Percentiles rank a stretch among this genome's conserved stretches.
phyloP scores from a whole-genome alignment of 2,797 vertebrate genomes.

The Molossus molossus region DNA sequence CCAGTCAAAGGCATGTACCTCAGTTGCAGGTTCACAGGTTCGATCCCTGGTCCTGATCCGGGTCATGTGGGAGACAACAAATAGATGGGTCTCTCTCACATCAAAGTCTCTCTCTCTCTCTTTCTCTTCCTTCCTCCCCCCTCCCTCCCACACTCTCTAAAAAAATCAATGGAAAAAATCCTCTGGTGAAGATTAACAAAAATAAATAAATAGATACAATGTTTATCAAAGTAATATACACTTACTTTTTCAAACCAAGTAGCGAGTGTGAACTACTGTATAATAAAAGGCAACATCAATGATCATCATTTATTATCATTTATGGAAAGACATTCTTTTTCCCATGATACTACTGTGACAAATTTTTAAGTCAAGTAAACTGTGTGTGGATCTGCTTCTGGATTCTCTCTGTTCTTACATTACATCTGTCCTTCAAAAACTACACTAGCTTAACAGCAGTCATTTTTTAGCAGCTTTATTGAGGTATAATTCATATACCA shows the following conservation, averaged over 20 bases:
- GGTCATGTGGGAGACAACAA: too few relatives aligned
- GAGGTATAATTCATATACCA: not conserved
- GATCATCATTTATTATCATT: not conserved
- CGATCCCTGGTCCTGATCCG: too few relatives aligned
- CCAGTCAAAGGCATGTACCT: too few relatives aligned
- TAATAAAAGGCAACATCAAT: not conserved
- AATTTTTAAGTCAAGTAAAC: not conserved
- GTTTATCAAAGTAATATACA: not conserved
- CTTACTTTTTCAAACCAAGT: conserved; percentile 23
- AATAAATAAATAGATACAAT: not conserved
- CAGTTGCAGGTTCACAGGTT: too few relatives aligned
- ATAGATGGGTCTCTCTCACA: too few relatives aligned
- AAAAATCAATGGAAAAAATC: too few relatives aligned
- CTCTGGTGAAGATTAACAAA: too few relatives aligned
- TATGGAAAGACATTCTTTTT: not conserved
- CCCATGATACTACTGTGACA: not conserved
- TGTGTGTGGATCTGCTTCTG: not conserved
- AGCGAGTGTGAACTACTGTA: not conserved
- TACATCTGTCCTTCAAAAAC: not conserved
- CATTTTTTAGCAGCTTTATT: not conserved
- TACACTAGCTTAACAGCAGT: not conserved
- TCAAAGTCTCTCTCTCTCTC: too few relatives aligned
- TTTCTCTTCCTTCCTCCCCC: too few relatives aligned
- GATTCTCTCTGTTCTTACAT: not conserved
- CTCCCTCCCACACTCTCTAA: too few relatives aligned